Base-by-base conservation (phyloP, 2,113 vertebrate genomes). In the Engystomops pustulosus region DNA sequence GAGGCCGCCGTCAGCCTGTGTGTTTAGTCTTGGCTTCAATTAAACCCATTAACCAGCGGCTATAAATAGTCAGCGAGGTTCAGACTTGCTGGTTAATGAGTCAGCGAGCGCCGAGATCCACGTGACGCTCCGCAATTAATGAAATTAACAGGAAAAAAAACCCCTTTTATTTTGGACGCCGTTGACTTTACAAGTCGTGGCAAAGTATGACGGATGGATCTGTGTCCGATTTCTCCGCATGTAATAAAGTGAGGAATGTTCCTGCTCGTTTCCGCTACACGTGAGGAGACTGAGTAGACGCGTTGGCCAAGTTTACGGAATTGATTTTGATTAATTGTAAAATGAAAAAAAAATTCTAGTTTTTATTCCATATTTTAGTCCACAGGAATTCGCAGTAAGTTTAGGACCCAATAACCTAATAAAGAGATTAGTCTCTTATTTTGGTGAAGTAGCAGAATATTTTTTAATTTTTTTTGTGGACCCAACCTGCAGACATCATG, bases 51-150 rank as follows among this genome's bases (percentile, higher is more conserved):
- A 81, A 55, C 65, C 47, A 27, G 12, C 5, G 1, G 25, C 60
- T 81, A 81, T 81, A 70, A 70, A 81, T 81, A 81, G 79, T 32
- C n/a, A 20, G 20, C 44, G 58, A 65, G 27, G 75, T 60, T 78
- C 75, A 55, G 75, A 55, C 74, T 25, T 25, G 74, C 75, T 58
- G 75, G 75, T 78, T 78, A 78, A 78, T 78, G 75, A 78, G 75
- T 78, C 75, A 38, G 47, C 27, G 75, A 41, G 75, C 4, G 10
- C 34, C 11, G 9, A 58, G 38, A 41, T 78, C 75, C 17, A 8
- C 34, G 75, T 25, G 51, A n/a, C 51, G n/a, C 55, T 58, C 18
- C 30, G 41, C 38, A 78, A 78, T 78, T 36, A 25, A 78, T 78
- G 34, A 41, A 77, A 77, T 58, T 76, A 58, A 23, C 32, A 53